Conservation (phyloP, 2,797 vertebrate species). For the Chelmon rostratus region DNA sequence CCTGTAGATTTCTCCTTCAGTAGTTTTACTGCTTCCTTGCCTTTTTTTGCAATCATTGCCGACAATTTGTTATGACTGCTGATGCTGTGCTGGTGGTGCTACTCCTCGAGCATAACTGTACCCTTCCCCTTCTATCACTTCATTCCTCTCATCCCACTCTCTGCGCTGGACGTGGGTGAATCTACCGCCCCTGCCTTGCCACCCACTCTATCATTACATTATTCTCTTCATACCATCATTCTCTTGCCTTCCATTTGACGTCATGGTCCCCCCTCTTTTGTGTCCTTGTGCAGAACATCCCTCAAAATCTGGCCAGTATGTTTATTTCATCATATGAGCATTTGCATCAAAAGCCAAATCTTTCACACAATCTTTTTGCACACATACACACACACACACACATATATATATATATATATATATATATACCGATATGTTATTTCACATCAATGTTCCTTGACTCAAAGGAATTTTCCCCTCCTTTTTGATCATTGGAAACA, state of each 20-base stretch:
- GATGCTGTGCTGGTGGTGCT: constrained; percentile 47
- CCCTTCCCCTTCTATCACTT: constrained; percentile 73
- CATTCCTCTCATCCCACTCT: constrained; percentile 73
- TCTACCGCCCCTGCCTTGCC: constrained; percentile 60
- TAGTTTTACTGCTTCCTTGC: constrained; percentile 30
- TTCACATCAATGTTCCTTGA: constrained; percentile 35
- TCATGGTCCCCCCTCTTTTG: constrained; percentile 45
- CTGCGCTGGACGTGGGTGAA: constrained; percentile 64
- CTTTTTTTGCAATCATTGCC: constrained; percentile 31
- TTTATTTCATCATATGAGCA: constrained; percentile 37
- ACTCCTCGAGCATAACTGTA: constrained; percentile 61
- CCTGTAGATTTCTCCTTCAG: constrained; percentile 14
- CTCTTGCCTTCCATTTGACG: constrained; percentile 42
- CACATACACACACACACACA: too few relatives aligned
- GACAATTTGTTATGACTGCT: constrained; percentile 37
- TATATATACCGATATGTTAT: too few relatives aligned
- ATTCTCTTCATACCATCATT: constrained; percentile 64
- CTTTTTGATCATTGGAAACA: constrained; percentile 69
- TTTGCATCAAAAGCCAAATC: constrained; percentile 16
- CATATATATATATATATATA: constrained; percentile 19
- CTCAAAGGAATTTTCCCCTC: constrained; percentile 45
- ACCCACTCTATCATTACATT: constrained; percentile 71
- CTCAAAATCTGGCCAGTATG: constrained; percentile 20
- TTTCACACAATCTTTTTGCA: too few relatives aligned
- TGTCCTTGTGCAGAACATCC: constrained; percentile 37